Conservation (phyloP, 1,140 invertebrate species). For the Diploscapter pachys region DNA sequence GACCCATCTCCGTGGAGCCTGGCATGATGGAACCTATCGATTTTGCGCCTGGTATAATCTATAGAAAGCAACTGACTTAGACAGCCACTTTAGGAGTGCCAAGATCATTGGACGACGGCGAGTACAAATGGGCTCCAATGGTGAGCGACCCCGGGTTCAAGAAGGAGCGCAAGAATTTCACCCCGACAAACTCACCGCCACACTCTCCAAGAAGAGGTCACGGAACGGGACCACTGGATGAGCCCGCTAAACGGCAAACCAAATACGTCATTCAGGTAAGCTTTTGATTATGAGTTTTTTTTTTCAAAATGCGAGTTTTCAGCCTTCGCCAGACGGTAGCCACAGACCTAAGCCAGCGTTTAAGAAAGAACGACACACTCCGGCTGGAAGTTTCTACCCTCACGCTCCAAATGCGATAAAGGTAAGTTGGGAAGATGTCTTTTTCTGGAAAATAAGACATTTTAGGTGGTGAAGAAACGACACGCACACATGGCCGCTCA, state of each 20-base stretch:
- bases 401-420: constrained; percentile 57
- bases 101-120: constrained; percentile 28
- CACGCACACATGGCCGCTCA: constrained; percentile 11
- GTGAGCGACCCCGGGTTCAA: constrained; percentile 48
- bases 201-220: constrained; percentile 43
- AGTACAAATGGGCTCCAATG: constrained; percentile 51
- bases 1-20: constrained; percentile 38
- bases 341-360: constrained; percentile 54
- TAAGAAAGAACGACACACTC: constrained; percentile 39
- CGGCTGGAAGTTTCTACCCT: constrained; percentile 53
- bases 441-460: too few relatives aligned
- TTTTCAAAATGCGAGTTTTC: background rate
- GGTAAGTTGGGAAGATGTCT: background rate
- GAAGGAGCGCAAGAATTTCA: constrained; percentile 52
- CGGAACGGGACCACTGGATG: constrained; percentile 40
- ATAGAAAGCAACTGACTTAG: too few relatives aligned
- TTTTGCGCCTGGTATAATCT: constrained; percentile 27
- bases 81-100: too few relatives aligned
- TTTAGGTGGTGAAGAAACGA: constrained; percentile 42
- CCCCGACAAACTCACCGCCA: constrained; percentile 49
- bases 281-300: background rate
- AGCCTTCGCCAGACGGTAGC: constrained; percentile 54
- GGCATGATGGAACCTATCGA: constrained; percentile 16
- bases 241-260: constrained; percentile 50
- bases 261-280: constrained; percentile 40